Evolutionary conservation across 2,888 invertebrate species (phyloP), one percentile per base, ranked within the genome.

Genomic region (Euclidia mi): DNA sequence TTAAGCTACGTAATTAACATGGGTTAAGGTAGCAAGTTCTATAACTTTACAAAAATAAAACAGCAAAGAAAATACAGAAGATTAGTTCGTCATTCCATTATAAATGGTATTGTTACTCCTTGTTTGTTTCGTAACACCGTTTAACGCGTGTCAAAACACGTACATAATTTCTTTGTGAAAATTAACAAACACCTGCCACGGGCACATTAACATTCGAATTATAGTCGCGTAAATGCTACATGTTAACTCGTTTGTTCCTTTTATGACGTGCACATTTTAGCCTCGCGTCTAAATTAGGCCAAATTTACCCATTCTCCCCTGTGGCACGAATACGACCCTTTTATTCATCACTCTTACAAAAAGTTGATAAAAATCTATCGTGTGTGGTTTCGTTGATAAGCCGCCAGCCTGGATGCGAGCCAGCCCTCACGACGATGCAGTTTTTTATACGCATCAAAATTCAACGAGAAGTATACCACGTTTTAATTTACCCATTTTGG

Each of bases 401-500:
- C 65, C 73, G 68, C 79, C 81, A 82, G 78, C 15, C 85, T 90
- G 90, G 90, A 89, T 68, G 53, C 59, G 46, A 58, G 89, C 90
- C 90, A 90, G 81, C 52, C 25, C 35, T 37, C 61, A 69, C 71
- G 58, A 66, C 60, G 59, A 70, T 79, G 84, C 69, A 84, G 84
- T 89, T 88, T 90, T 90, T 88, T 85, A 79, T 72, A 82, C 85
- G 79, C 82, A 84, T 76, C 78, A 82, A 85, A 85, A 84, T 83
- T 78, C 65, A 68, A 72, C 45, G 48, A 56, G 53, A 84, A 86
- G 79, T 83, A 82, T 85, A 88, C 84, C 90, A 79, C 69, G 83
- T 89, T 88, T 91, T 92, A 92, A 93, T 92, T 92, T 88, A 87
- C 89, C 88, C 87, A 92, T 88, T 91, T 91, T 92, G 92, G 92